These are phyloP conservation scores for Calypte anna DNA, from an alignment of 2,113 vertebrate genomes.

Conservation along the genomic window DNA sequence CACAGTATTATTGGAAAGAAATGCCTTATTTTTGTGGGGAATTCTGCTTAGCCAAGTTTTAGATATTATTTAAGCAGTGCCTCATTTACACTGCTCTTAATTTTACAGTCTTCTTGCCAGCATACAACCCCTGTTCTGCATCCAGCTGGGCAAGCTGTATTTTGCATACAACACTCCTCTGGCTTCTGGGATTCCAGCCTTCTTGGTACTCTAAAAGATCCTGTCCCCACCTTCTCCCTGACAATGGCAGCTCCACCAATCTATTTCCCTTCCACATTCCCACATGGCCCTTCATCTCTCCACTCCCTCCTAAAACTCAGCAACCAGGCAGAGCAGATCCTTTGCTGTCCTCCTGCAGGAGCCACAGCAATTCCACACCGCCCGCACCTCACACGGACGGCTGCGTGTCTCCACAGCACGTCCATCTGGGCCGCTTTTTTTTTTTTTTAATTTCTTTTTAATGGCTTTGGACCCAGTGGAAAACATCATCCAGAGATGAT, in stretches of 20 bases:
- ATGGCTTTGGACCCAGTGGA: too few relatives aligned
- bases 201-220: background rate
- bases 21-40: background rate
- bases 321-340: too few relatives aligned
- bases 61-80: background rate
- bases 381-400: too few relatives aligned
- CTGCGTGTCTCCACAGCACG: too few relatives aligned
- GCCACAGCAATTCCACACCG: too few relatives aligned
- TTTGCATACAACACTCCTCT: background rate
- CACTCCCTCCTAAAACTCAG: too few relatives aligned
- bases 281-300: too few relatives aligned
- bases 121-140: background rate
- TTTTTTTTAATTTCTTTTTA: too few relatives aligned
- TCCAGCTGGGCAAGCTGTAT: background rate
- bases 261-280: background rate
- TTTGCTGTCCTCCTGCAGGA: too few relatives aligned
- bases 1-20: background rate
- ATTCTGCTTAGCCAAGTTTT: background rate
- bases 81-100: background rate
- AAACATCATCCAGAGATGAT: too few relatives aligned
- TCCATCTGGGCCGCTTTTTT: too few relatives aligned
- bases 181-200: background rate
- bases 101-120: background rate
- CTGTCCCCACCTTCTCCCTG: too few relatives aligned
- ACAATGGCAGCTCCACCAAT: background rate